These are phyloP conservation scores for Campopleginae sp. DNA, from an alignment of 2,888 invertebrate genomes.

Conservation along the genomic window DNA sequence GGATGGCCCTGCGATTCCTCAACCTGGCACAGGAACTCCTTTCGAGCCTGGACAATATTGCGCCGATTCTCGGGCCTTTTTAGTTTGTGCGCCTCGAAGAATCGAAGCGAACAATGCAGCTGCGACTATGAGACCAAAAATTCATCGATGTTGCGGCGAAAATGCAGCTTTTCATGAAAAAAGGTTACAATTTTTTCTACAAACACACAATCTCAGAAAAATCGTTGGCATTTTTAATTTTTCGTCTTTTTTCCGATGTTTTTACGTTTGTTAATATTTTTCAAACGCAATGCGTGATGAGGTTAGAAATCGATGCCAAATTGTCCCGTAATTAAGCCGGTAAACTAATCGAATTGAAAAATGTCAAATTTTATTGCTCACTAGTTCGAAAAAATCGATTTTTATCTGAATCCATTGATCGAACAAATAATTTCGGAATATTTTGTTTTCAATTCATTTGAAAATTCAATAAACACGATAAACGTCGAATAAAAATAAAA, in stretches of 20 bases:
- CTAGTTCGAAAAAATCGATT: neutral
- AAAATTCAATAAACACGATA: neutral
- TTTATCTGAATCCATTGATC: neutral
- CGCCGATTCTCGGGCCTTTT: slow-evolving; percentile 88
- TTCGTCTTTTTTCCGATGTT: neutral
- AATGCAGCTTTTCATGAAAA: slow-evolving; percentile 87
- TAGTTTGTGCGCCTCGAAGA: slow-evolving; percentile 86
- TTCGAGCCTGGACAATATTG: slow-evolving; percentile 88
- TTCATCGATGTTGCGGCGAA: slow-evolving; percentile 90
- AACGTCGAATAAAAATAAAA: neutral
- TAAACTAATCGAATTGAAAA: no score
- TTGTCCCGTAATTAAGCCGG: neutral
- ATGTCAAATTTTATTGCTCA: neutral
- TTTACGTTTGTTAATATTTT: neutral
- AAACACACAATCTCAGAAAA: neutral
- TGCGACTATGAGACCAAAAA: slow-evolving; percentile 81
- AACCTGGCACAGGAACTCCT: slow-evolving; percentile 83
- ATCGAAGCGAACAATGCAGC: slow-evolving; percentile 78
- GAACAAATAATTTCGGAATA: neutral
- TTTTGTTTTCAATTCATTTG: neutral
- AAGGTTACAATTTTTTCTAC: slow-evolving; percentile 80
- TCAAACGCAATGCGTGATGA: neutral
- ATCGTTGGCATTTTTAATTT: neutral
- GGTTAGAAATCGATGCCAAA: neutral
- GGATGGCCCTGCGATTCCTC: slow-evolving; percentile 88